Evolutionary conservation across 2,113 vertebrate species (phyloP), one percentile per base, ranked within the genome.

Genomic region (Gymnarchus niloticus): DNA sequence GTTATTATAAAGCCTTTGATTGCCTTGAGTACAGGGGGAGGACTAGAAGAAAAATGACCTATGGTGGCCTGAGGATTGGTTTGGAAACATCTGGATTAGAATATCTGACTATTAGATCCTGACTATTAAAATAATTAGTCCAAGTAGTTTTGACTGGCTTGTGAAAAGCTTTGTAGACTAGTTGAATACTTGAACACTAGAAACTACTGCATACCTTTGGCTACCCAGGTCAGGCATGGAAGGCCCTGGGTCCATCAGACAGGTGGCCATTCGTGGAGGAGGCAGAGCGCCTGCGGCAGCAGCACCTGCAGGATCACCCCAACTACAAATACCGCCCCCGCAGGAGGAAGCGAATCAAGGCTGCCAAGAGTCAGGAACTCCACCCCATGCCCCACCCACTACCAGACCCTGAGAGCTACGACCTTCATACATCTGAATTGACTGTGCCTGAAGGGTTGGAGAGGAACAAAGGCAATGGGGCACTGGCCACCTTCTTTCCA

Each of bases 241-340:
- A 99, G 91, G 95, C 96, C 1, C 93, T 99, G 89, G 96, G 93
- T 2, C 91, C 95, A 0, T 88, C 91, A 0, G 97, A 98, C 89
- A 99, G 99, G 89, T 96, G 97, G 28, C 98, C 98, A 0, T 99
- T 99, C 1, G 97, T 99, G 91, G 98, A 99, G 90, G 98, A 99
- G 90, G 98, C 98, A 0, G 98, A 99, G 44, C 89, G 97, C 41
- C 94, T 99, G 83, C 94, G 98, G 1, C 94, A 99, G 78, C 98
- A 99, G 91, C 98, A 99, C 65, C 65, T 73, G 65, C 65, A 73
- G 65, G 65, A 73, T 33, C 65, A 73, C 65, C 65, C 65, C 65
- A 97, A 99, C 94, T 99, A 99, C 95, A 99, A 99, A 90, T 99
- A 99, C 94, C 94, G 98, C 56, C 98, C 98, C 37, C 96, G 98